A percentile compares a stretch with the other conserved stretches of the same genome.
Evolutionary conservation across 1,140 invertebrate species (phyloP).

Genomic region (Bombus balteatus): DNA sequence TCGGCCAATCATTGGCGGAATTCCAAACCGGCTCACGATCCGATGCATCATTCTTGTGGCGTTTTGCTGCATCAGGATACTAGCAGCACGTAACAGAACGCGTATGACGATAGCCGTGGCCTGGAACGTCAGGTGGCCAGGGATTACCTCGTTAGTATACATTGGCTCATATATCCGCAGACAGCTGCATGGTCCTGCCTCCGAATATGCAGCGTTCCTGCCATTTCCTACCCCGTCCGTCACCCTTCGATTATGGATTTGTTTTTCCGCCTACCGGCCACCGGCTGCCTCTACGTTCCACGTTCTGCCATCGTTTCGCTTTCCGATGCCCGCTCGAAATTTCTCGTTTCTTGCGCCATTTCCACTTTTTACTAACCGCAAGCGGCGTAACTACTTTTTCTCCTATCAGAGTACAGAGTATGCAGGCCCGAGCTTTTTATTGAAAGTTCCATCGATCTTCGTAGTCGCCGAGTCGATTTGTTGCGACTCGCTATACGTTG

Average conservation of each 20-base stretch:
- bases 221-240: constrained; percentile 6
- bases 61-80: constrained; percentile 35
- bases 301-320: too few species aligned
- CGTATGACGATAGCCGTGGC: constrained; percentile 43
- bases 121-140: constrained; percentile 51
- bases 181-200: constrained; percentile 29
- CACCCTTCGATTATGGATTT: constrained; percentile 1
- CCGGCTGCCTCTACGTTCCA: too few species aligned
- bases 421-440: too few species aligned
- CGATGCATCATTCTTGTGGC: constrained; percentile 47
- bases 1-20: constrained; percentile 29
- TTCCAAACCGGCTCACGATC: constrained; percentile 27
- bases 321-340: too few species aligned
- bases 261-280: not conserved
- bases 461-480: too few species aligned
- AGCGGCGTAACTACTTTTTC: too few species aligned
- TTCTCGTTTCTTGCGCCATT: too few species aligned
- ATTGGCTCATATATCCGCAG: constrained; percentile 46
- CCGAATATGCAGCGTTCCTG: constrained; percentile 22
- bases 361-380: too few species aligned
- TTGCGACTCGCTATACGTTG: too few species aligned
- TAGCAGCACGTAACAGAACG: constrained; percentile 37
- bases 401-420: too few species aligned
- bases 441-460: too few species aligned
- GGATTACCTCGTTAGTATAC: constrained; percentile 58